These are phyloP conservation scores for Lathamus discolor DNA, from an alignment of 2,113 vertebrate genomes.

Conservation along the genomic window DNA sequence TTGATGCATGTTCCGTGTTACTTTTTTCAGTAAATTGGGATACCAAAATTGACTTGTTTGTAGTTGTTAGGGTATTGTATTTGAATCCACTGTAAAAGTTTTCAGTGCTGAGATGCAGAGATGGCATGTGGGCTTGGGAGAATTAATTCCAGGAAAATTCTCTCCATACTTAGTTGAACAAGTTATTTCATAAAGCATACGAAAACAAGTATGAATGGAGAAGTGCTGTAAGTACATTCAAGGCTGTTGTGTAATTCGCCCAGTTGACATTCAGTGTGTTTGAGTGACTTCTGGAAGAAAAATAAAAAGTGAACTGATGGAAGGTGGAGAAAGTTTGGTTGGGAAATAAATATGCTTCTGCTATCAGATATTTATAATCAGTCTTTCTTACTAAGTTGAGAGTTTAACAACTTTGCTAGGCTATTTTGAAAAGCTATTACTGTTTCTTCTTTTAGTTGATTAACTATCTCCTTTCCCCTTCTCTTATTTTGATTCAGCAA, in stretches of 20 bases:
- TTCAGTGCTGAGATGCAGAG: not conserved
- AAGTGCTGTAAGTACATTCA: not conserved
- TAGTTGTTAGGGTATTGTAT: not conserved
- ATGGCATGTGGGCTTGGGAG: accelerated
- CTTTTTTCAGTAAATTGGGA: not conserved
- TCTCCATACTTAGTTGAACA: not conserved
- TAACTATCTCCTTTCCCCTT: not conserved
- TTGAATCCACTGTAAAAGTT: not conserved
- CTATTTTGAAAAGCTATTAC: not conserved
- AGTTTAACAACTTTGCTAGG: not conserved
- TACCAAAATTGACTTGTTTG: not conserved
- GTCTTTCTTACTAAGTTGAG: not conserved
- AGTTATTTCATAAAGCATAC: not conserved
- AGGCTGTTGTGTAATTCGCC: not conserved
- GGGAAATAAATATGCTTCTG: not conserved
- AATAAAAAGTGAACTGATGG: not conserved
- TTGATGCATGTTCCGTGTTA: not conserved
- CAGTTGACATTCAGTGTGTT: not conserved
- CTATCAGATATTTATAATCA: not conserved
- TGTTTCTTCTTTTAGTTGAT: not conserved
- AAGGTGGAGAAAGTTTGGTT: not conserved
- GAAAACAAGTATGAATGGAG: not conserved
- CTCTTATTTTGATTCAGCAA: not conserved
- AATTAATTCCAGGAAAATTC: not conserved
- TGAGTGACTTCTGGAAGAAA: not conserved